These are phyloP conservation scores for Megalopta genalis DNA, from an alignment of 1,140 invertebrate genomes.

Conservation along the genomic window DNA sequence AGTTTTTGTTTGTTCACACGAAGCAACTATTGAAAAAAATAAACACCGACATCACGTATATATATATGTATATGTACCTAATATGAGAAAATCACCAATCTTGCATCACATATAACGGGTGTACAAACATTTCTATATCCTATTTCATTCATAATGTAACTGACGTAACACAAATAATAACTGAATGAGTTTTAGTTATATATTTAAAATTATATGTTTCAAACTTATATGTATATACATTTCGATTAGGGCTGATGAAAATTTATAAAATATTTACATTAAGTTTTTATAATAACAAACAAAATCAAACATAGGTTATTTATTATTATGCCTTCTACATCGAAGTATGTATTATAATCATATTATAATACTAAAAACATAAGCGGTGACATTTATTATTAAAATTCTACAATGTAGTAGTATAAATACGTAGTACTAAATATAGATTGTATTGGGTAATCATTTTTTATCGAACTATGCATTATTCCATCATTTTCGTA, in stretches of 20 bases:
- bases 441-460: neutral
- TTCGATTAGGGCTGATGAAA: too few relatives aligned
- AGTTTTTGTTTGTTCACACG: neutral
- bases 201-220: too few relatives aligned
- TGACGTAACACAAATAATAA: too few relatives aligned
- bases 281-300: neutral
- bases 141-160: neutral
- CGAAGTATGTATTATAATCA: too few relatives aligned
- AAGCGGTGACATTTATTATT: neutral
- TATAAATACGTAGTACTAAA: neutral
- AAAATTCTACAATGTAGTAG: too few relatives aligned
- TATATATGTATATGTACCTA: neutral
- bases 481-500: neutral
- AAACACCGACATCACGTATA: constrained; percentile 15
- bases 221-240: too few relatives aligned
- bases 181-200: too few relatives aligned
- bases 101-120: neutral
- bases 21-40: constrained; percentile 11
- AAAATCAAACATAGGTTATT: neutral
- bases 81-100: neutral
- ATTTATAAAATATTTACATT: neutral
- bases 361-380: neutral
- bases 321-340: neutral
- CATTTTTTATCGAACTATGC: neutral
- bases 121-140: neutral